Percentiles rank a stretch among this genome's conserved stretches.
These are phyloP conservation scores for Ryuthela nishihirai DNA, from an alignment of 2,888 invertebrate genomes.

Conservation along the genomic window DNA sequence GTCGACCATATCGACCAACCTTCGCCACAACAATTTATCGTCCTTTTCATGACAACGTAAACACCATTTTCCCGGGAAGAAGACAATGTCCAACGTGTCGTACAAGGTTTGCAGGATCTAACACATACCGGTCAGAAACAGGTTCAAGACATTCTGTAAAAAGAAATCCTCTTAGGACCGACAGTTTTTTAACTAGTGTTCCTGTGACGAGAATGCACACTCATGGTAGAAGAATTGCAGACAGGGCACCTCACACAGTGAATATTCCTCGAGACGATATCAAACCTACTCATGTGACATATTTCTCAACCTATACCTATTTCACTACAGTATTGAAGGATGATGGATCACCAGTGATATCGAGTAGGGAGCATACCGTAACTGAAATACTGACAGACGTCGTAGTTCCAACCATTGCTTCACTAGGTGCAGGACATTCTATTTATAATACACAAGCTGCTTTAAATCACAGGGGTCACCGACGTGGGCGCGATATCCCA, in stretches of 20 bases:
- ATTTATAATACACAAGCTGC: no score
- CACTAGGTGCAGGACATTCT: neutral
- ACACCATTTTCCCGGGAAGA: no score
- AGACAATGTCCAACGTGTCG: constrained; percentile 5
- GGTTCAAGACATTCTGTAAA: no score
- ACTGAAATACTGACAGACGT: constrained; percentile 35
- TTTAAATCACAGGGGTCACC: no score
- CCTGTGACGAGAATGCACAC: constrained; percentile 1
- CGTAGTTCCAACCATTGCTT: constrained; percentile 25
- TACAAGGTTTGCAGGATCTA: neutral
- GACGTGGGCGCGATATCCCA: no score
- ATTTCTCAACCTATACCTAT: constrained; percentile 41
- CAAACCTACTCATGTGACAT: constrained; percentile 40
- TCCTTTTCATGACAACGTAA: constrained; percentile 5
- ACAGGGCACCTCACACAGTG: constrained; percentile 5
- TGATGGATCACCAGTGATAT: constrained; percentile 32
- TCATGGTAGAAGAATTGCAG: constrained; percentile 3
- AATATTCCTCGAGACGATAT: constrained; percentile 1
- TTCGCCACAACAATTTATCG: constrained; percentile 9
- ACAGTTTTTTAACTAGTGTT: constrained; percentile 27
- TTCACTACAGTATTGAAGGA: constrained; percentile 38
- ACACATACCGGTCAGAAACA: no score
- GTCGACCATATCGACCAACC: constrained; percentile 14
- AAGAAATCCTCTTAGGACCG: no score
- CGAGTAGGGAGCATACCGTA: constrained; percentile 37